Conservation (phyloP, 1,140 invertebrate species). For the Sycobia sp. region DNA sequence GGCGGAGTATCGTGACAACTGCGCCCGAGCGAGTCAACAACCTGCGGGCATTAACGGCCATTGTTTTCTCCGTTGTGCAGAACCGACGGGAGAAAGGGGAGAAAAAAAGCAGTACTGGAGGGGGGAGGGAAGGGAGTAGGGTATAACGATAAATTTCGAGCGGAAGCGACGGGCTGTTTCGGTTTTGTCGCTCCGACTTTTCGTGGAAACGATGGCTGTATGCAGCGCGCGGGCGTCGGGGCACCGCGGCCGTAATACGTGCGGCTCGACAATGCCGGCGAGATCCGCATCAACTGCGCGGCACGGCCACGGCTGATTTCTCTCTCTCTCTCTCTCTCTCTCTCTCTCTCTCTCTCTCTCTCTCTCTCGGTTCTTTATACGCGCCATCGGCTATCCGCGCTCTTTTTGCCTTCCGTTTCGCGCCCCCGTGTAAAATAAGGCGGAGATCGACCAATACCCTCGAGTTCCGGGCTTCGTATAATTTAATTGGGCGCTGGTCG, state of each 20-base stretch:
- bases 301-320: no score
- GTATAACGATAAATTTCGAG: conserved; percentile 41
- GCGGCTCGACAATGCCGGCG: no score
- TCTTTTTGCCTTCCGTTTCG: no score
- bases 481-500: conserved; percentile 50
- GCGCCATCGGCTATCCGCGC: no score
- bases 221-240: conserved; percentile 15
- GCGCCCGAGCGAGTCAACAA: conserved; percentile 43
- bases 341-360: no score
- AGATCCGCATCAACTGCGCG: no score
- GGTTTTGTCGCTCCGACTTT: conserved; percentile 34
- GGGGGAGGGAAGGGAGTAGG: conserved; percentile 10
- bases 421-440: no score
- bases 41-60: conserved; percentile 46
- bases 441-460: conserved; percentile 35
- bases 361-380: no score
- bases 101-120: not conserved
- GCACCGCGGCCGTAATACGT: conserved; percentile 28
- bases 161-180: conserved; percentile 42
- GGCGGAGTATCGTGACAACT: conserved; percentile 16
- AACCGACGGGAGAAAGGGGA: conserved; percentile 33
- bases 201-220: conserved; percentile 37
- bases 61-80: conserved; percentile 42
- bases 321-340: no score
- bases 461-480: conserved; percentile 50